These are phyloP conservation scores for Urechis unicinctus DNA, from an alignment of 2,888 invertebrate genomes.

Conservation along the genomic window DNA sequence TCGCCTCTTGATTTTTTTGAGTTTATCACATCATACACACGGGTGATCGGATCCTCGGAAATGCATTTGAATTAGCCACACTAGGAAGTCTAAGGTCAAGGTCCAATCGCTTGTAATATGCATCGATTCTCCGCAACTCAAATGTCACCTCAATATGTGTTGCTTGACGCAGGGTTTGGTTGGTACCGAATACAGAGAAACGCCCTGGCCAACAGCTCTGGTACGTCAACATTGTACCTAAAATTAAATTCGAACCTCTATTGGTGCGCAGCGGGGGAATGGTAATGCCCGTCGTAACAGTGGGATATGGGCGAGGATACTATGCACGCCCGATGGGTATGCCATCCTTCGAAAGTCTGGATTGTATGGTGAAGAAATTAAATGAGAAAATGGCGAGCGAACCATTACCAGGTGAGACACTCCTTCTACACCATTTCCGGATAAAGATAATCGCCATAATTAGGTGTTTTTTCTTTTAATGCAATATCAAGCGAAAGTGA, in stretches of 20 bases:
- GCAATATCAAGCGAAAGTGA: no score
- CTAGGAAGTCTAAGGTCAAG: no score
- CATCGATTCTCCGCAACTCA: no score
- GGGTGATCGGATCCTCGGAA: no score
- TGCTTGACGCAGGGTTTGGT: neutral
- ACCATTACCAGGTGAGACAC: neutral
- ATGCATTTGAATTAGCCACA: no score
- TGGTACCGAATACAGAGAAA: neutral
- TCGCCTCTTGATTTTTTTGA: no score
- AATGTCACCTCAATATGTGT: neutral
- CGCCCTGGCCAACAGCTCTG: neutral
- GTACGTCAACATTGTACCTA: neutral
- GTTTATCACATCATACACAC: no score
- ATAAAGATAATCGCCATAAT: no score
- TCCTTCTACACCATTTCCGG: no score
- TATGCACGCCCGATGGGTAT: neutral
- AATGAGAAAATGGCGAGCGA: neutral
- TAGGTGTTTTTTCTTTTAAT: no score
- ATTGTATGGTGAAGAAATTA: neutral
- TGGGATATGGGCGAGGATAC: no score
- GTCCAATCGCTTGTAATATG: no score
- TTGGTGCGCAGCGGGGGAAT: neutral
- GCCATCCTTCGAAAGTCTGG: neutral
- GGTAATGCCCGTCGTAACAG: neutral
- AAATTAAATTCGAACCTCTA: neutral